phyloP scores from a whole-genome alignment of 1,140 invertebrate genomes.

The Ganaspis sp. region DNA sequence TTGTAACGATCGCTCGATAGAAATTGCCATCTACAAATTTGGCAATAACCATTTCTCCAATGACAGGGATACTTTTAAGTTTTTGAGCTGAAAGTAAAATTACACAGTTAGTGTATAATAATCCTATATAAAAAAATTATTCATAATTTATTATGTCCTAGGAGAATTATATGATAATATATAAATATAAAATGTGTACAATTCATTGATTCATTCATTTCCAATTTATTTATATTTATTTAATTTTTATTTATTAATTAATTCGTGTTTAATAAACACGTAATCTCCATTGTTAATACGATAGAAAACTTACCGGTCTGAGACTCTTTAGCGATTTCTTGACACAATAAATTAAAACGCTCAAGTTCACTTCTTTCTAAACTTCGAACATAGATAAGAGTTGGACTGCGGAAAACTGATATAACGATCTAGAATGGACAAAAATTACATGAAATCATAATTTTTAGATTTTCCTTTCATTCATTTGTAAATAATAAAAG shows the following conservation, averaged over 20 bases:
- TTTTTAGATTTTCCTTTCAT: too few species aligned
- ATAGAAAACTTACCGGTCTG: slow-evolving; percentile 54
- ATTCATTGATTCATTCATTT: too few species aligned
- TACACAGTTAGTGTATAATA: not conserved
- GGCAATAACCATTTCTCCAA: slow-evolving; percentile 65
- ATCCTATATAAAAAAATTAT: slow-evolving; percentile 28
- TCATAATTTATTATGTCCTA: too few species aligned
- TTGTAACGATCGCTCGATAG: slow-evolving; percentile 66
- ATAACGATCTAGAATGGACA: slow-evolving; percentile 56
- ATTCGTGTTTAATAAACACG: too few species aligned
- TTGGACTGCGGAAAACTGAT: slow-evolving; percentile 51
- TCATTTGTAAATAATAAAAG: too few species aligned
- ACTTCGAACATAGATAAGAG: slow-evolving; percentile 55
- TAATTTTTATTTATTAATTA: too few species aligned
- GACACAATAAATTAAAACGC: slow-evolving; percentile 52
- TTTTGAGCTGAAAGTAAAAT: slow-evolving; percentile 46
- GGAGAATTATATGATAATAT: too few species aligned
- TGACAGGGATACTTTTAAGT: slow-evolving; percentile 52
- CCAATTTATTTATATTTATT: too few species aligned
- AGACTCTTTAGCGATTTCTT: slow-evolving; percentile 60
- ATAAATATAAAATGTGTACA: too few species aligned
- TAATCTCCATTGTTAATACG: too few species aligned
- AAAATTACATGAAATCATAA: too few species aligned
- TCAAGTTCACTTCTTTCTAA: slow-evolving; percentile 54
- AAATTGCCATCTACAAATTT: slow-evolving; percentile 64